Evolutionary conservation across 2,113 vertebrate genomes (phyloP), one percentile per base, ranked within the genome.

Genomic region (Melozone crissalis): DNA sequence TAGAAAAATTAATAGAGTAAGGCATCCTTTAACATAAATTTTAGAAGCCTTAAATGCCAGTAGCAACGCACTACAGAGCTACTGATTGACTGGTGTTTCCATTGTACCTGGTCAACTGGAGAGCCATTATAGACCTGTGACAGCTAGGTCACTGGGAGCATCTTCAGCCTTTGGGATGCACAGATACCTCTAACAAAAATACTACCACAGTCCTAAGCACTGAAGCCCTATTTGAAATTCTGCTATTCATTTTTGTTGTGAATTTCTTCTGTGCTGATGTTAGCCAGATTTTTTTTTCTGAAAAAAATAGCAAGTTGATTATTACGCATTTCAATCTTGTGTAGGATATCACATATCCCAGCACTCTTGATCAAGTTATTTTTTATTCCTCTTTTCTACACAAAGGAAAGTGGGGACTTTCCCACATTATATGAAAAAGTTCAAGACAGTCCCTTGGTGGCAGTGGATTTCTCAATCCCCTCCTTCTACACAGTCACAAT

Each of bases 101-200:
- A 33, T 30, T 61, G 35, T 9, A 78, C 35, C 15, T 85, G 46
- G 3, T 1, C 87, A 90, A 37, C 73, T 23, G 46, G 69, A 72
- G 21, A 59, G 8, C 37, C 5, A 13, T 30, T 1, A 3, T 33
- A 58, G 43, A 33, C 43, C 16, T n/a, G 54, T 0, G 0, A 10
- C 57, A 69, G 27, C 8, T 35, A 13, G 23, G 67, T 61, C 39
- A 63, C 47, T 80, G n/a, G 57, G 88, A 92, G 49, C 13, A 9
- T 33, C 41, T 76, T 87, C 47, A 46, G 49, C n/a, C 16, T 91
- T 66, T 78, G 17, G 30, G 35, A 35, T 35, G 26, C 30, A 66
- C 14, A 76, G 37, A 41, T 19, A 54, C 14, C 21, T 57, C 35
- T 73, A 31, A 59, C 33, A 71, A 81, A 65, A 90, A 37, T 21